phyloP scores from a whole-genome alignment of 2,888 invertebrate genomes.

The Drosophila fungiperda region DNA sequence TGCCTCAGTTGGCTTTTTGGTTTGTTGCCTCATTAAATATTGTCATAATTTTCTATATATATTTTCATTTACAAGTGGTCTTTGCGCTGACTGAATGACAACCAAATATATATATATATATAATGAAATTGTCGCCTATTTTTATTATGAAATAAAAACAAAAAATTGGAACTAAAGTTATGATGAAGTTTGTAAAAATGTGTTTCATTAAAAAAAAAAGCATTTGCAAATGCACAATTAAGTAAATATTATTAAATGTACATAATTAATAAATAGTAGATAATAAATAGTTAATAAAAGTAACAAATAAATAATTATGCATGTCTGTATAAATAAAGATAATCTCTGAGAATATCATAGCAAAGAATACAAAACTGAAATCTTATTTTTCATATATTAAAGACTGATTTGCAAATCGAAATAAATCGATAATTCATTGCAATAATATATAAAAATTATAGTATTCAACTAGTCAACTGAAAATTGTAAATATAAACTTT shows the following conservation, averaged over 20 bases:
- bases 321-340: neutral
- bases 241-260: neutral
- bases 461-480: too few relatives aligned
- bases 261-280: neutral
- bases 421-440: slow-evolving; percentile 33
- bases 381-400: too few relatives aligned
- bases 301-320: neutral
- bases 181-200: neutral
- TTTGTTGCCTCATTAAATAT: slow-evolving; percentile 77
- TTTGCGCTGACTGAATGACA: slow-evolving; percentile 53
- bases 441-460: slow-evolving; percentile 11
- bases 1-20: slow-evolving; percentile 56
- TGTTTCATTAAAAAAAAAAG: neutral
- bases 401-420: too few relatives aligned
- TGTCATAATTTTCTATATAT: slow-evolving; percentile 78
- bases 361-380: too few relatives aligned
- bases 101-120: neutral
- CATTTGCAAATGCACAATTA: neutral
- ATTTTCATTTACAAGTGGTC: slow-evolving; percentile 77
- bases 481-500: too few relatives aligned
- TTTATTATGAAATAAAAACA: neutral
- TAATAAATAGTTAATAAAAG: neutral
- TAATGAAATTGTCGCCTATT: neutral
- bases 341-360: too few relatives aligned
- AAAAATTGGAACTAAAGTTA: neutral